Base-by-base conservation (phyloP, 2,113 vertebrate species). In the Mungos mungo region DNA sequence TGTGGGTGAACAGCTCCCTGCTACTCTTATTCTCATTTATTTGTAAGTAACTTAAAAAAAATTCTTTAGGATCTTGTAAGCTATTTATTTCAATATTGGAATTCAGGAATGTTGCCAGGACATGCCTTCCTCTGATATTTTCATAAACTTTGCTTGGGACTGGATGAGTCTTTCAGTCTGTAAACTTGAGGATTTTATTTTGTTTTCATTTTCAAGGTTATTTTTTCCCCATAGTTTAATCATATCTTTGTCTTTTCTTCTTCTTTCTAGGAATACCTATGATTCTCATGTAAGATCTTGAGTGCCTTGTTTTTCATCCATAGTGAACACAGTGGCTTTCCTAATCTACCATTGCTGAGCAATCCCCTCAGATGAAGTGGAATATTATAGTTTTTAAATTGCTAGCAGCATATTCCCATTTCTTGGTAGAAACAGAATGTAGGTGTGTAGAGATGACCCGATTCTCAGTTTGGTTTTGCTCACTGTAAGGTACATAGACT, bases 361-460 rank as follows among this genome's bases (percentile, higher is more conserved):
- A 86, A n/a, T 15, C 77, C 52, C 19, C 57, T 96, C 7, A 88
- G 54, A 38, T 91, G 23, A 86, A 94, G 57, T 82, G 41, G 11
- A 81, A n/a, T 52, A 33, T 29, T 68, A 57, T 38, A n/a, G 0
- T 81, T 88, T 80, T 72, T 47, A 86, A 86, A 23, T 90, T 60
- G 18, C 29, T 65, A 50, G 25, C 12, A 88, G 47, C 23, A 41
- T 80, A 71, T 60, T 35, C 27, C 7, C 19, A 72, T 83, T 94
- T 97, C 47, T 87, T 94, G 60, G 27, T 85, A 80, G 47, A 93
- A 87, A 69, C 6, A 84, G 92, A 93, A 47, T 71, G 10, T 15
- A 79, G 29, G 14, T 50, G 8, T 31, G 2, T 74, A 88, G 65
- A 7, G 29, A 71, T 16, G 71, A 74, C 25, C 3, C 74, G 23